These are phyloP conservation scores for Papilio polyxenes DNA, from an alignment of 1,140 invertebrate genomes.

Conservation along the genomic window DNA sequence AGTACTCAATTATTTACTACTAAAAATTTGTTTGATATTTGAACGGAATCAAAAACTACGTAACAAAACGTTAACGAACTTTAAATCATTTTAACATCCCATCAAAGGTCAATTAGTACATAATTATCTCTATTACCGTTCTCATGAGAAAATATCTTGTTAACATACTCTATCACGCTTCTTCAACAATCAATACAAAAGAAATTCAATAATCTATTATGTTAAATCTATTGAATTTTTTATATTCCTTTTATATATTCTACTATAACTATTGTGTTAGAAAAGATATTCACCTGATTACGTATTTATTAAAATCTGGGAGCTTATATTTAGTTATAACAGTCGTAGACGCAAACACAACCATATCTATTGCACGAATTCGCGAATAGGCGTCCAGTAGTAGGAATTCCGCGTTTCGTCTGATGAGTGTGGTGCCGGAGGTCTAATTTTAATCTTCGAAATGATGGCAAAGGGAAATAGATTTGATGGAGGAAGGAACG, in stretches of 20 bases:
- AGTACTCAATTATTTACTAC: no score
- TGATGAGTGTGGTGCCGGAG: no score
- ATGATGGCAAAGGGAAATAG: no score
- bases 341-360: no score
- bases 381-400: no score
- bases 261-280: not conserved
- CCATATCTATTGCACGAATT: no score
- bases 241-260: not conserved
- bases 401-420: no score
- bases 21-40: not conserved
- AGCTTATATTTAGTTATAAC: no score
- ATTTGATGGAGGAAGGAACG: no score
- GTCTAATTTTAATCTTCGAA: no score
- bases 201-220: slow-evolving; percentile 10
- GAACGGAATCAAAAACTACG: not conserved
- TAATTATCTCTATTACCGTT: slow-evolving; percentile 23
- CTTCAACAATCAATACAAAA: slow-evolving; percentile 20
- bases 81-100: not conserved
- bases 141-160: slow-evolving; percentile 30
- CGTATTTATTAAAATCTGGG: not conserved
- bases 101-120: slow-evolving; percentile 27
- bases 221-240: not conserved
- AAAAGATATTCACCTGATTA: not conserved
- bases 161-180: slow-evolving; percentile 25
- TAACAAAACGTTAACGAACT: slow-evolving; percentile 3